Evolutionary conservation across 2,797 vertebrate genomes (phyloP), one percentile per base, ranked within the genome.

Genomic region (Eptatretus atami): DNA sequence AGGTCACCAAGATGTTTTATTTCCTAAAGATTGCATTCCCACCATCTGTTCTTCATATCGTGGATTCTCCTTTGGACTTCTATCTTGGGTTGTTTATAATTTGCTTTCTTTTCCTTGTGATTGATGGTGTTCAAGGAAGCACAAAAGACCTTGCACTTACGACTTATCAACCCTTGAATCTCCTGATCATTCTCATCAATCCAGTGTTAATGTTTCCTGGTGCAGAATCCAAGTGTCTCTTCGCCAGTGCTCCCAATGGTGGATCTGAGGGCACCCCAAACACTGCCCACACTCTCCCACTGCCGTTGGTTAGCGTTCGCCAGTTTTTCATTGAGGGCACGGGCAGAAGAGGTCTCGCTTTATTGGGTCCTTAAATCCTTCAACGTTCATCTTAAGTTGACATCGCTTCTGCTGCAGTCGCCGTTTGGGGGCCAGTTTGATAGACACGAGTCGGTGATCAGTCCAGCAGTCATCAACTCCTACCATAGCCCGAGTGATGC

Each of bases 171-270:
- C 55, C 19, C 55, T 57, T 57, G 55, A 19, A 6, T 9, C 55
- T 57, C 55, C 6, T 57, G 55, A 57, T 57, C 55, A 57, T 57
- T 57, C 55, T 57, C 55, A 57, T 57, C 6, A 57, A 9, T 14
- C 55, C 6, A 9, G 55, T 57, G 14, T 57, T 57, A 19, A 57
- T 57, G 55, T 57, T 9, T 57, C 55, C 19, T 57, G 55, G 6
- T 9, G 19, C 14, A 57, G 55, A 57, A 14, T 57, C 55, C 6
- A 57, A 57, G 55, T 9, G 55, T 57, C 6, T 57, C 6, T 57
- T 57, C 19, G 19, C 57, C 15, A 11, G 57, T 12, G 53, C 64
- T 53, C 11, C 52, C 65, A 63, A 66, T 70, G 71, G 70, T 67
- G 65, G 1, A 1, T 65, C 1, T 67, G 67, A 66, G 64, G 70